Conservation (phyloP, 2,888 invertebrate genomes). For the Eupithecia dodoneata region DNA sequence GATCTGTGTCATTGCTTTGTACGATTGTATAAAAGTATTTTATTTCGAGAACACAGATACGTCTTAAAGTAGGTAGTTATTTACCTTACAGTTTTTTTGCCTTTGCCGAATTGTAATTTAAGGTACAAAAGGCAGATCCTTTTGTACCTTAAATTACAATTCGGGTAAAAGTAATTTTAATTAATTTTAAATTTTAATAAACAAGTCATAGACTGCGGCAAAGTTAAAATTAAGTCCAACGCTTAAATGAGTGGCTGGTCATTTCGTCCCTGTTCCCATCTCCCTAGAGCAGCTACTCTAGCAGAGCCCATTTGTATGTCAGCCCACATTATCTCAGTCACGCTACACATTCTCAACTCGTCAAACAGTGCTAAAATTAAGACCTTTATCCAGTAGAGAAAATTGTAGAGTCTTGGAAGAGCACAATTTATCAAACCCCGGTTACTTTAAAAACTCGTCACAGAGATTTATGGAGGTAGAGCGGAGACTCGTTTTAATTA, state of each 20-base stretch:
- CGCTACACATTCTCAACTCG: slow-evolving; percentile 48
- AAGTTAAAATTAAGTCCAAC: not conserved
- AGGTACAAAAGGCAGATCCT: too few relatives aligned
- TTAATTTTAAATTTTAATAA: too few relatives aligned
- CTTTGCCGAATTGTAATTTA: too few relatives aligned
- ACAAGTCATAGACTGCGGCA: not conserved
- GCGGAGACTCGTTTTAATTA: slow-evolving; percentile 50
- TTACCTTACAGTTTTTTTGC: not conserved
- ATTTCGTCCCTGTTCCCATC: not conserved
- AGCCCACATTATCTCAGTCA: slow-evolving; percentile 19
- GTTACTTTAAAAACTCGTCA: slow-evolving; percentile 60
- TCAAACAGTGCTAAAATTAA: slow-evolving; percentile 56
- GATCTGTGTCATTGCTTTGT: not conserved
- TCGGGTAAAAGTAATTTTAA: not conserved
- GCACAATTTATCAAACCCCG: slow-evolving; percentile 54
- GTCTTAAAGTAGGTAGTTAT: not conserved
- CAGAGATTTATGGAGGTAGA: slow-evolving; percentile 54
- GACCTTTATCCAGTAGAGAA: slow-evolving; percentile 41
- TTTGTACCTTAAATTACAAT: not conserved
- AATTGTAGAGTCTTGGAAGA: slow-evolving; percentile 24
- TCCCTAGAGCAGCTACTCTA: slow-evolving; percentile 11
- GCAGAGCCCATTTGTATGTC: slow-evolving; percentile 29
- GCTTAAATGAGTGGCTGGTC: not conserved
- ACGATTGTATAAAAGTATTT: not conserved
- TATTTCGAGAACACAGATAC: not conserved